Conservation (phyloP, 2,113 vertebrate genomes). For the Chloebia gouldiae region DNA sequence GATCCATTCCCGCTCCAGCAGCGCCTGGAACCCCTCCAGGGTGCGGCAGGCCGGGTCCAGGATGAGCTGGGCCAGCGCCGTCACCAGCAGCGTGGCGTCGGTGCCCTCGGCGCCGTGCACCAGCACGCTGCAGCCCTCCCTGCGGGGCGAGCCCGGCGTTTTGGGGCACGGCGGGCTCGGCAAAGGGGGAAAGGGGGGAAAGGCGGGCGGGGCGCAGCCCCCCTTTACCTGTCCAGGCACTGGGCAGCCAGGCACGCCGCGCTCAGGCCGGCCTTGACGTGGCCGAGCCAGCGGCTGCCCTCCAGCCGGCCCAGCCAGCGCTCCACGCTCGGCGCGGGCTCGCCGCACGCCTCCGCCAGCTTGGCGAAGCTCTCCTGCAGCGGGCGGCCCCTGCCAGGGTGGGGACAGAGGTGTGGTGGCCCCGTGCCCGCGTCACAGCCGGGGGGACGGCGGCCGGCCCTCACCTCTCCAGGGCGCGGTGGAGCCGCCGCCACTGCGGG, state of each 20-base stretch:
- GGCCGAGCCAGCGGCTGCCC: slow-evolving; percentile 83
- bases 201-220: not conserved
- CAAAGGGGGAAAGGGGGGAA: too few species aligned
- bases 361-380: slow-evolving; percentile 82
- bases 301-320: slow-evolving; percentile 85
- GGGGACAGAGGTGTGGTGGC: too few species aligned
- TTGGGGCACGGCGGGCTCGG: too few species aligned
- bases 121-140: slow-evolving; percentile 80
- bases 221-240: slow-evolving; percentile 82
- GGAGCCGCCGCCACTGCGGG: slow-evolving; percentile 76
- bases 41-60: slow-evolving; percentile 81
- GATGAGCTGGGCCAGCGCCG: slow-evolving; percentile 84
- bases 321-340: slow-evolving; percentile 74
- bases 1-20: slow-evolving; percentile 88
- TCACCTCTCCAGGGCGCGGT: slow-evolving; percentile 83
- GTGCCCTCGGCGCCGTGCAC: slow-evolving; percentile 85
- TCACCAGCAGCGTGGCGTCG: slow-evolving; percentile 82
- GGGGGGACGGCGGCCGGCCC: not conserved
- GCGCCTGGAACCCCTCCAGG: slow-evolving; percentile 80
- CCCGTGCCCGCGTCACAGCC: too few species aligned
- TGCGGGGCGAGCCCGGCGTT: not conserved
- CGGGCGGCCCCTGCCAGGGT: slow-evolving; percentile 69
- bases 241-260: slow-evolving; percentile 82
- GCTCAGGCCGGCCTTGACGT: slow-evolving; percentile 81
- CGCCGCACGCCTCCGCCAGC: slow-evolving; percentile 80